A percentile compares a stretch with the other conserved stretches of the same genome.
These are phyloP conservation scores for Nasua narica DNA, from an alignment of 2,797 vertebrate species.

Conservation along the genomic window DNA sequence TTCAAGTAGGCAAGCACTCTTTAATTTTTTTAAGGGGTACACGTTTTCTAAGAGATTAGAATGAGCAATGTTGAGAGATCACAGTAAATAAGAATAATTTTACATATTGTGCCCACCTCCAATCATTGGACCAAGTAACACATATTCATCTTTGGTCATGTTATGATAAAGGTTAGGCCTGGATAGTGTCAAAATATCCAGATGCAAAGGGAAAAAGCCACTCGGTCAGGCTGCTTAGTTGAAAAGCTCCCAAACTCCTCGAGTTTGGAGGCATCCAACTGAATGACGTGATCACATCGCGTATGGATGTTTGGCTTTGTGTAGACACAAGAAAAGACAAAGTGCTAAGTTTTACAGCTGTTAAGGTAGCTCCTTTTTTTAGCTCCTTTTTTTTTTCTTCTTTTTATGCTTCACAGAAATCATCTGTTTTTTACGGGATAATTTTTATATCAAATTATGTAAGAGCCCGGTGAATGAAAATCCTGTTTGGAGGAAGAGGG, in stretches of 20 bases:
- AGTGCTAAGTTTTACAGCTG: slow-evolving; percentile 68
- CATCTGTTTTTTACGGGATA: not conserved
- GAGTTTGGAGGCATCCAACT: not conserved
- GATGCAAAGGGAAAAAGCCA: slow-evolving; percentile 22
- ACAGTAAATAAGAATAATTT: not conserved
- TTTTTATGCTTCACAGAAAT: not conserved
- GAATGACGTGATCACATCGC: not conserved
- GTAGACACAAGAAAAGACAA: slow-evolving; percentile 52
- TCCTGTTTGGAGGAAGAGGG: not conserved
- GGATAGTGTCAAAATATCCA: slow-evolving; percentile 53
- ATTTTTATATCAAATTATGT: not conserved
- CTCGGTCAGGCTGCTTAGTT: not conserved
- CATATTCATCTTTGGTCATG: not conserved
- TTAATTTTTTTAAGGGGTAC: not conserved
- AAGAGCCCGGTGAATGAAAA: not conserved
- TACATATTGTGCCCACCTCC: not conserved
- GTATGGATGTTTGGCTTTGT: slow-evolving; percentile 66
- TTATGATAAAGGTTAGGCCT: slow-evolving; percentile 47
- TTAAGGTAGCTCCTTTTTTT: slow-evolving; percentile 20
- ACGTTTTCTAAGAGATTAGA: not conserved
- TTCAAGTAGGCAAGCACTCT: not conserved
- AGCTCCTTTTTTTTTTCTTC: not conserved
- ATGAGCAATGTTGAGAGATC: not conserved
- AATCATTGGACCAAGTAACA: not conserved
- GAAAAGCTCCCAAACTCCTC: slow-evolving; percentile 1